A percentile compares a stretch with the other conserved stretches of the same genome.
Conservation (phyloP, 2,888 invertebrate genomes). For the Chrysolina americana region DNA sequence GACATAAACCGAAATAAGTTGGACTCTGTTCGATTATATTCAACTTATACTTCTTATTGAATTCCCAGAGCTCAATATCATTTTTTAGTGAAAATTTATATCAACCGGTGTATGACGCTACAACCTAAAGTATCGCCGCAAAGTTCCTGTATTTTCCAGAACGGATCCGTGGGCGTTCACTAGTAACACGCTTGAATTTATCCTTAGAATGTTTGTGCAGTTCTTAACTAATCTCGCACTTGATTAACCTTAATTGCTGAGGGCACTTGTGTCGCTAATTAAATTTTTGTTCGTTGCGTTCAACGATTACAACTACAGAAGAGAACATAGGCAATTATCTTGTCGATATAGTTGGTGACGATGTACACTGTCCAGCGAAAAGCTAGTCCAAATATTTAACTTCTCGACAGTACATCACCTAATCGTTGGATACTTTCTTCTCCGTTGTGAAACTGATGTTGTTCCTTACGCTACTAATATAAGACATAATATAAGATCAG, state of each 20-base stretch:
- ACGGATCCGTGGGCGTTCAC: slow-evolving; percentile 20
- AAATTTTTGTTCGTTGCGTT: slow-evolving; percentile 13
- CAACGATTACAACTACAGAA: neutral
- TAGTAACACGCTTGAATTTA: slow-evolving; percentile 34
- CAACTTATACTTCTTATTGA: too few species aligned
- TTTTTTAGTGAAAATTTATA: neutral
- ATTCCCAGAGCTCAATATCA: too few species aligned
- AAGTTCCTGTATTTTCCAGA: slow-evolving; percentile 6
- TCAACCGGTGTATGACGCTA: slow-evolving; percentile 4
- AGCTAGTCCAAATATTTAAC: too few species aligned
- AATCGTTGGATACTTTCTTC: too few species aligned
- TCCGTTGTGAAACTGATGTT: too few species aligned
- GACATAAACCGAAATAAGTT: too few species aligned
- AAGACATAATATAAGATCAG: too few species aligned
- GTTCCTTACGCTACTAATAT: too few species aligned
- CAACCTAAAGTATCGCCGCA: neutral
- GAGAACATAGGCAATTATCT: neutral
- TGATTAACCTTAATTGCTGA: slow-evolving; percentile 49
- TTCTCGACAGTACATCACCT: too few species aligned
- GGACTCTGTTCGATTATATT: too few species aligned
- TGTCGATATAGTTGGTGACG: neutral
- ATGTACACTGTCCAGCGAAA: too few species aligned
- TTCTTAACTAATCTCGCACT: slow-evolving; percentile 38
- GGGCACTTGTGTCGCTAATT: slow-evolving; percentile 38
- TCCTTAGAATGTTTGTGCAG: slow-evolving; percentile 32